Conservation (phyloP, 2,113 vertebrate species). For the Stictonetta naevosa region DNA sequence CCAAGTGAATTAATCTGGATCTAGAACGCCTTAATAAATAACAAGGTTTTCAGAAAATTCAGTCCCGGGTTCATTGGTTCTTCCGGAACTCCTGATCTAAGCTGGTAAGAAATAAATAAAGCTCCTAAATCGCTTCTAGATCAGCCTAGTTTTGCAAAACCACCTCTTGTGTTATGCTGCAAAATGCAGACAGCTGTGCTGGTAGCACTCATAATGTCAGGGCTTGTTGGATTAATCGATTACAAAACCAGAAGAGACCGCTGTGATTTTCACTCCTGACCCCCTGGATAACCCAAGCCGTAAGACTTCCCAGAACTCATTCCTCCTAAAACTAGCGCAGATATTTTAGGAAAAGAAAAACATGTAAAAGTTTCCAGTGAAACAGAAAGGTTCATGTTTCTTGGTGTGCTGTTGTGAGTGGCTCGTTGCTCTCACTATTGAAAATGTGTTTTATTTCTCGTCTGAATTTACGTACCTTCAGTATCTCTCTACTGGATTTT, state of each 20-base stretch:
- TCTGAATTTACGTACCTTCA: neutral
- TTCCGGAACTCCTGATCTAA: neutral
- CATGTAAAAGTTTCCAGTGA: neutral
- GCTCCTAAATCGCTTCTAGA: neutral
- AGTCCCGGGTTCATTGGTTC: neutral
- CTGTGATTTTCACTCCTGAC: neutral
- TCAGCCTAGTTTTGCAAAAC: neutral
- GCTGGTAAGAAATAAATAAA: neutral
- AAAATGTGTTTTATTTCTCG: neutral
- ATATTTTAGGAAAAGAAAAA: slow-evolving; percentile 2
- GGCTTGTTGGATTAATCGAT: neutral
- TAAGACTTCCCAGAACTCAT: slow-evolving; percentile 15
- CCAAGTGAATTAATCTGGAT: neutral
- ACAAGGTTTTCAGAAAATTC: neutral
- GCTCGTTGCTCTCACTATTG: neutral
- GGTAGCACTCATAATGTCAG: accelerated
- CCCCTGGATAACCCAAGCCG: neutral
- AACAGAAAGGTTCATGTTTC: neutral
- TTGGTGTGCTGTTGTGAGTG: neutral
- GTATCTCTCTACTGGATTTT: neutral
- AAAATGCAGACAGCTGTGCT: neutral
- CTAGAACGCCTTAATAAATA: neutral
- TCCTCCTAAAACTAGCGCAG: neutral
- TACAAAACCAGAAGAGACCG: neutral
- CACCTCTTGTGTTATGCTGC: too few species aligned